Evolutionary conservation across 2,888 invertebrate species (phyloP).

Genomic region (Drosophila mayaguana): DNA sequence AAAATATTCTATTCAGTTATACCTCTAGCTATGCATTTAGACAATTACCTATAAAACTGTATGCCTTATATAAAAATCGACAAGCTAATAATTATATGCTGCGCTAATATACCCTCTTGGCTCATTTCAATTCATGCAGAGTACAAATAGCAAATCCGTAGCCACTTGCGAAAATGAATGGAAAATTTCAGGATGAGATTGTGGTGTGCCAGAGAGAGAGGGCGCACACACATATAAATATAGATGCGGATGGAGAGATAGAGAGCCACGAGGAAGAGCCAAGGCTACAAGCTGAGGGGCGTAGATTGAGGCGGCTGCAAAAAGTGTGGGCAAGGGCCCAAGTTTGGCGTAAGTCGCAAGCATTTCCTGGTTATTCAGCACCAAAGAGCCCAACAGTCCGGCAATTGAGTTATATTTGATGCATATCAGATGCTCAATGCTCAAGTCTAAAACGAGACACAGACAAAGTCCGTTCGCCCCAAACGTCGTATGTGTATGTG

Average conservation of each 20-base stretch:
- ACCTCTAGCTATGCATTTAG: neutral
- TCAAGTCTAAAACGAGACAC: constrained; percentile 43
- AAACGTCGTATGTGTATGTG: constrained; percentile 22
- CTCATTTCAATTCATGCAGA: neutral
- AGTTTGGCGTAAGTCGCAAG: constrained; percentile 66
- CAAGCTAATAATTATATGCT: neutral
- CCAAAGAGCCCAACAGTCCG: constrained; percentile 63
- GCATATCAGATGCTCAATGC: constrained; percentile 77
- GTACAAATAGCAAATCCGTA: constrained; percentile 54
- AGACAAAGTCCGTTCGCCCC: constrained; percentile 50
- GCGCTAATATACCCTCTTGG: neutral
- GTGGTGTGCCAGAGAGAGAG: constrained; percentile 26
- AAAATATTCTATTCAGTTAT: neutral
- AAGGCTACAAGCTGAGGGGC: neutral
- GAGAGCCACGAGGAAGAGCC: constrained; percentile 1
- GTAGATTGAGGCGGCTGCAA: constrained; percentile 41
- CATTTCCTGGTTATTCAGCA: constrained; percentile 77
- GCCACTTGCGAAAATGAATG: constrained; percentile 78
- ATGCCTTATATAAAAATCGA: neutral
- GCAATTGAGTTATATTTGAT: constrained; percentile 80
- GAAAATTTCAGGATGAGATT: constrained; percentile 53
- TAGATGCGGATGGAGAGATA: constrained; percentile 47
- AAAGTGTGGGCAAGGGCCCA: constrained; percentile 42
- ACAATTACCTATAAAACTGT: no score
- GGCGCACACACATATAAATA: constrained; percentile 50